phyloP scores from a whole-genome alignment of 2,113 vertebrate species.

The Eublepharis macularius region DNA sequence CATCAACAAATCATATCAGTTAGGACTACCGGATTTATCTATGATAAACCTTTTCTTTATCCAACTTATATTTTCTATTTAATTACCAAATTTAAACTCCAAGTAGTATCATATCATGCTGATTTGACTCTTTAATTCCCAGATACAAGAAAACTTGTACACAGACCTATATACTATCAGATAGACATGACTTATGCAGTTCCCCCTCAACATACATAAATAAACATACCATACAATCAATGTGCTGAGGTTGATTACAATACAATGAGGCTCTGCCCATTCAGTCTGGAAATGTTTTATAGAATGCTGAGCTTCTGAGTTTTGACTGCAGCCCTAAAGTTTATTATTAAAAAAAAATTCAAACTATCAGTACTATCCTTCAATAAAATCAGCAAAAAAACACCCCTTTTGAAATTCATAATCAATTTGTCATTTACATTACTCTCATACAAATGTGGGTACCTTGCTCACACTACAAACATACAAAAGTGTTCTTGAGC shows the following conservation, averaged over 20 bases:
- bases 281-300: constrained; percentile 86
- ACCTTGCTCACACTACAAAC: not conserved
- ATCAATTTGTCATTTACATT: not conserved
- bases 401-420: no score
- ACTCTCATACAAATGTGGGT: not conserved
- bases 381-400: not conserved
- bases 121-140: not conserved
- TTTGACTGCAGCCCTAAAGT: constrained; percentile 88
- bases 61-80: not conserved
- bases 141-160: not conserved
- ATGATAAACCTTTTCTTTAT: not conserved
- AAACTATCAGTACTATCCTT: not conserved
- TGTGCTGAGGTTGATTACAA: constrained; percentile 88
- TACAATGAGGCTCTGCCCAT: constrained; percentile 86
- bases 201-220: not conserved
- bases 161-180: not conserved
- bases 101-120: not conserved
- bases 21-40: not conserved
- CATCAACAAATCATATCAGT: not conserved
- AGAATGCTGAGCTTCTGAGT: constrained; percentile 88
- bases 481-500: not conserved
- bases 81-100: not conserved
- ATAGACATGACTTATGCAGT: not conserved
- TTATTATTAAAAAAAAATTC: not conserved
- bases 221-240: constrained; percentile 93